phyloP scores from a whole-genome alignment of 2,888 invertebrate species.

The Drosophila fungiperda region DNA sequence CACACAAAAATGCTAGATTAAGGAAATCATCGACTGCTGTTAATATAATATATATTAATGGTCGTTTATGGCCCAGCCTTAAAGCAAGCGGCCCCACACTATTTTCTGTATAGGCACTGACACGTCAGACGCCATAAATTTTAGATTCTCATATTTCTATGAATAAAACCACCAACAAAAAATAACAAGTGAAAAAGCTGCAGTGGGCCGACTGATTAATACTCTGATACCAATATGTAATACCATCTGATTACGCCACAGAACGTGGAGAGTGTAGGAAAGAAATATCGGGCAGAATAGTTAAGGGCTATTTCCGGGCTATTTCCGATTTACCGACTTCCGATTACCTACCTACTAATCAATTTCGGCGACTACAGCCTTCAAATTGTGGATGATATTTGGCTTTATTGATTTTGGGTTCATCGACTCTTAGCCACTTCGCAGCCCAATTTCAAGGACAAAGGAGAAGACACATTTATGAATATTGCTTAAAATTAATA shows the following conservation, averaged over 20 bases:
- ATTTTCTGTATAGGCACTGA: background rate
- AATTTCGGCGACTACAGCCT: background rate
- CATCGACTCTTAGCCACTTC: background rate
- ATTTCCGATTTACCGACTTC: background rate
- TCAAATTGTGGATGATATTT: background rate
- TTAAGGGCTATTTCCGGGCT: background rate
- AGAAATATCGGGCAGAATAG: background rate
- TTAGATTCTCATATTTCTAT: background rate
- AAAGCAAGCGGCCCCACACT: constrained; percentile 37
- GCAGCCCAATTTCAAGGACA: background rate
- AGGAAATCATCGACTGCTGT: constrained; percentile 6
- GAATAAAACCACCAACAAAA: background rate
- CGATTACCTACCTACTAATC: background rate
- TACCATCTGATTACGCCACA: too few species aligned
- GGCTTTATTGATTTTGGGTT: background rate
- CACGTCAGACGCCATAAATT: constrained; percentile 7
- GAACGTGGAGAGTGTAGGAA: background rate
- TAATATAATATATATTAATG: constrained; percentile 23
- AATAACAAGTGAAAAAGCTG: background rate
- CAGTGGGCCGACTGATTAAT: background rate
- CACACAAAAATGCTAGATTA: constrained; percentile 23
- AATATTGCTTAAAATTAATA: background rate
- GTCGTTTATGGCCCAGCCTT: constrained; percentile 47
- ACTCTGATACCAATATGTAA: background rate
- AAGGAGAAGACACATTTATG: too few species aligned